Conservation (phyloP, 2,888 invertebrate genomes). For the Prenolepis imparis region DNA sequence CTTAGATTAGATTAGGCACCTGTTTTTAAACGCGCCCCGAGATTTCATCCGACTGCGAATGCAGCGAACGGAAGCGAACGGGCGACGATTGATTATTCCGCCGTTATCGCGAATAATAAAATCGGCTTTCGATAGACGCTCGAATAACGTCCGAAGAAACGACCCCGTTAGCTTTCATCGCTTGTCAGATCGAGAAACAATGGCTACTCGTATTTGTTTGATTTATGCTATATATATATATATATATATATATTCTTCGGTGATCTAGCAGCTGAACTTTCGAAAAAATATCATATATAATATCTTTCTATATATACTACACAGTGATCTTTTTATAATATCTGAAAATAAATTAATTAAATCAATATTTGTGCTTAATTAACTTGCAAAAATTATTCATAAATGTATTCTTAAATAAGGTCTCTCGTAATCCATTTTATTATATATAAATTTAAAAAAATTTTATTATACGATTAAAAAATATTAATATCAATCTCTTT, state of each 20-base stretch:
- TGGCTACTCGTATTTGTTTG: slow-evolving; percentile 24
- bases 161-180: slow-evolving; percentile 35
- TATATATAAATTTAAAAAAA: neutral
- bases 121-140: slow-evolving; percentile 30
- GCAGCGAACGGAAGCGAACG: neutral
- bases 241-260: neutral
- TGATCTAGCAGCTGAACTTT: neutral
- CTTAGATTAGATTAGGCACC: slow-evolving; percentile 55
- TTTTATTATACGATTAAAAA: neutral
- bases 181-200: slow-evolving; percentile 42
- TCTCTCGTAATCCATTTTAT: neutral
- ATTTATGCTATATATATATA: slow-evolving; percentile 24
- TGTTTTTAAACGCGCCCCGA: slow-evolving; percentile 30
- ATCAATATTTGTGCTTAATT: neutral
- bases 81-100: slow-evolving; percentile 36
- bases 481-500: neutral
- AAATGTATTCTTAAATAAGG: neutral
- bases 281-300: neutral
- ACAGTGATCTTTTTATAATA: neutral
- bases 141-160: slow-evolving; percentile 32
- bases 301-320: neutral
- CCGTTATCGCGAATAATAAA: slow-evolving; percentile 35
- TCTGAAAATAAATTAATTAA: neutral
- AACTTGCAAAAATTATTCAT: neutral
- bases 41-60: slow-evolving; percentile 20